Evolutionary conservation across 1,140 invertebrate genomes (phyloP), one percentile per base, ranked within the genome.

Genomic region (Drosophila trapezifrons): DNA sequence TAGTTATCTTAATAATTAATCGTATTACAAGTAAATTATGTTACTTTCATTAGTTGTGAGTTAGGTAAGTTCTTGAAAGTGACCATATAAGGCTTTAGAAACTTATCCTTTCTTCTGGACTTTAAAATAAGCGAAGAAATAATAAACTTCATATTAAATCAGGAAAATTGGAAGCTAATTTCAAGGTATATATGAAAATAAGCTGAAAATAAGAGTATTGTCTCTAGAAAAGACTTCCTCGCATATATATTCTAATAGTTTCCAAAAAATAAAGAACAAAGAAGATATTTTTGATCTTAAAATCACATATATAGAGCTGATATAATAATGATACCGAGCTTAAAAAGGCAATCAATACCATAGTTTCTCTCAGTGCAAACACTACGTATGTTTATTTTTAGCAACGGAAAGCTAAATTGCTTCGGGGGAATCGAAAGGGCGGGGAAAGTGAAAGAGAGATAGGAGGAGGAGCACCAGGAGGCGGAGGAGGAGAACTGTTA

Each of bases 351-450:
- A 15, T 37, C 13, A 37, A 15, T 15, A 29, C 20, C 4, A 17
- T 12, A 17, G 17, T 2, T 29, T 64, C 9, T 60, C n/a, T 0
- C 37, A 43, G 65, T 69, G 59, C 40, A 45, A 29, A 25, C 22
- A 45, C 60, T 45, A 49, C 43, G 52, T 35, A 58, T 57, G 58
- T 73, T 85, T 86, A 86, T 86, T 87, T 86, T 72, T 86, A 82
- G 83, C 55, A 22, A 8, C 49, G 29, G 22, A 60, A 64, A 42
- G 55, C 58, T 40, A 42, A 64, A 60, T 60, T 64, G 70, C 75
- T 75, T 49, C 58, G 25, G 45, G 40, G 35, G 43, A 25, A 29
- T 32, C 25, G 35, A 42, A 40, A 32, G 42, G 54, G 51, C 17
- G 55, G 18, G 56, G 18, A 25, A 17, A 29, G 18, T 18, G 7